A percentile compares a stretch with the other conserved stretches of the same genome.
These are phyloP conservation scores for Campylomormyrus tamandua DNA, from an alignment of 2,113 vertebrate genomes.

Conservation along the genomic window DNA sequence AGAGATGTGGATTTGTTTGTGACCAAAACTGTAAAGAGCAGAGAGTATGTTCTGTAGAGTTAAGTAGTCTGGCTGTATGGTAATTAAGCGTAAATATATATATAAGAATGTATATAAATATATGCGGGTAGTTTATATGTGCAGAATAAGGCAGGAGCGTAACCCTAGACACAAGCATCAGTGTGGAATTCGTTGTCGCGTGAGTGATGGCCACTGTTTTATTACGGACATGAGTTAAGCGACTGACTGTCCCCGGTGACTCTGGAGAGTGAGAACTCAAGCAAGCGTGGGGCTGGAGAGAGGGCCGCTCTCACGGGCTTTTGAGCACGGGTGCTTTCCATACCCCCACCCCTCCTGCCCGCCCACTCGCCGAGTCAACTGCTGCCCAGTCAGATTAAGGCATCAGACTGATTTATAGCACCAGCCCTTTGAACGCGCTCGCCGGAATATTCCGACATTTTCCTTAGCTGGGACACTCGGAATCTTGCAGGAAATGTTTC, in stretches of 20 bases:
- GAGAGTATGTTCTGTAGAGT: constrained; percentile 59
- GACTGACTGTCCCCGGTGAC: background rate
- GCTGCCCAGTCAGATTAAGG: constrained; percentile 90
- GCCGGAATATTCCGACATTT: constrained; percentile 84
- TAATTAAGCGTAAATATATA: constrained; percentile 46
- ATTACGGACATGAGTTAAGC: background rate
- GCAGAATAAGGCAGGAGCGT: background rate
- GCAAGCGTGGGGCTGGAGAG: background rate
- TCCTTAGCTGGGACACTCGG: constrained; percentile 76
- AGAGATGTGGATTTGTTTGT: constrained; percentile 9
- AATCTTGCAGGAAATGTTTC: constrained; percentile 79
- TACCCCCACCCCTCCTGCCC: constrained; percentile 47
- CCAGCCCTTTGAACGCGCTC: constrained; percentile 83
- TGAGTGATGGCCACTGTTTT: background rate
- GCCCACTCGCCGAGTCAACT: constrained; percentile 74
- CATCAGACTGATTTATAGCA: constrained; percentile 86
- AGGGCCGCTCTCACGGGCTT: constrained; percentile 66
- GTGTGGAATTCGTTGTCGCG: background rate
- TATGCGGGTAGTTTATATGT: background rate
- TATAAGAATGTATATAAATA: background rate
- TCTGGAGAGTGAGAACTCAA: constrained; percentile 7
- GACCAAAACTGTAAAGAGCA: constrained; percentile 43
- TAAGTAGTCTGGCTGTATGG: constrained; percentile 57
- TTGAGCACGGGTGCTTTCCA: constrained; percentile 67
- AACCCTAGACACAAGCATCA: background rate